Conservation (phyloP, 2,888 invertebrate genomes). For the Brenthis ino region DNA sequence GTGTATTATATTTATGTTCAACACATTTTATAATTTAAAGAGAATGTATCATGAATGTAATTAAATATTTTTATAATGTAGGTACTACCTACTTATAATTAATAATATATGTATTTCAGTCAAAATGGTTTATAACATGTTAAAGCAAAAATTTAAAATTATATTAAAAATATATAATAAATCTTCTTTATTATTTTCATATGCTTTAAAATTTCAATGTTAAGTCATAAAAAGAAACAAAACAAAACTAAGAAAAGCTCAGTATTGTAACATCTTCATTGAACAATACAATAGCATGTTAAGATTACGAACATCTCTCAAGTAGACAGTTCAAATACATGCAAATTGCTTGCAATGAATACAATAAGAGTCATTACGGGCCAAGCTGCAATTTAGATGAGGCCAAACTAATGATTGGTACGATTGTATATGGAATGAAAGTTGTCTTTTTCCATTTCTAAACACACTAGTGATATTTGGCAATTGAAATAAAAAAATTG, state of each 20-base stretch:
- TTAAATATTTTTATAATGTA: no score
- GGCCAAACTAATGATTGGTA: slow-evolving; percentile 51
- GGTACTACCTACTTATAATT: no score
- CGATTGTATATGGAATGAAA: slow-evolving; percentile 28
- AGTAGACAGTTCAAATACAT: slow-evolving; percentile 50
- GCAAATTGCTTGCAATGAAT: slow-evolving; percentile 61
- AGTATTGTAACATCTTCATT: slow-evolving; percentile 46
- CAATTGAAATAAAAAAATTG: background rate
- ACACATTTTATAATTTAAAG: no score
- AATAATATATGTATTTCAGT: no score
- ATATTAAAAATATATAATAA: no score
- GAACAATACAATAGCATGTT: slow-evolving; percentile 46
- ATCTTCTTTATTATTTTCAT: no score
- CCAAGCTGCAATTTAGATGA: slow-evolving; percentile 59
- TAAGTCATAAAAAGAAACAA: background rate
- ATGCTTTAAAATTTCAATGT: no score
- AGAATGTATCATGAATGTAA: no score
- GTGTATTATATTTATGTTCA: no score
- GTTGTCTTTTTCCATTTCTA: slow-evolving; percentile 10
- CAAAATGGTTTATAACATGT: no score
- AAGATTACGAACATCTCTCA: slow-evolving; percentile 41
- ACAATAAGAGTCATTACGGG: slow-evolving; percentile 55
- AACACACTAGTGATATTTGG: background rate
- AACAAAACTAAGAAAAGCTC: slow-evolving; percentile 34
- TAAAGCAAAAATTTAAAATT: no score